These are phyloP conservation scores for Torymus auratus DNA, from an alignment of 2,888 invertebrate species.

Conservation along the genomic window DNA sequence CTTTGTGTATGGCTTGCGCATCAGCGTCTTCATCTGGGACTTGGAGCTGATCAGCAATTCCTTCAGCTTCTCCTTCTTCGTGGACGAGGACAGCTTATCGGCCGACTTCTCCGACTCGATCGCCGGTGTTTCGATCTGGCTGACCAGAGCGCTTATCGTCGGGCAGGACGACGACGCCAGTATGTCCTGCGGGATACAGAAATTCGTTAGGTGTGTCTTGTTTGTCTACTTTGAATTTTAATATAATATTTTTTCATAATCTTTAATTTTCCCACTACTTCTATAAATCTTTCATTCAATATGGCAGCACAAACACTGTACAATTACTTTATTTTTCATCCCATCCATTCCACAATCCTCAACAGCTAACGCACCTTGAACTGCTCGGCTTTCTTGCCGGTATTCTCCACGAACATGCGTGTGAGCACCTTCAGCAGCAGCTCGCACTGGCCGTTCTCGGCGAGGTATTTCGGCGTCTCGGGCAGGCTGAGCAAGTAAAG, in stretches of 20 bases:
- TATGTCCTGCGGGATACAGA: constrained; percentile 23
- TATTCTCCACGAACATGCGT: constrained; percentile 84
- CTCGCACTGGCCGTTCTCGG: constrained; percentile 86
- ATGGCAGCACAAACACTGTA: too few relatives aligned
- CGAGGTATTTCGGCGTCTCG: constrained; percentile 88
- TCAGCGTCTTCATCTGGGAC: constrained; percentile 84
- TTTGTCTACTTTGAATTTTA: too few relatives aligned
- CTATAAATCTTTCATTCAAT: too few relatives aligned
- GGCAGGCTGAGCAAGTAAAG: constrained; percentile 85
- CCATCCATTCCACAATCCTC: too few relatives aligned
- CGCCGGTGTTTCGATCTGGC: background rate
- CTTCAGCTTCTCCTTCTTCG: constrained; percentile 33
- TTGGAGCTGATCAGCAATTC: constrained; percentile 70
- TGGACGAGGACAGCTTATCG: background rate
- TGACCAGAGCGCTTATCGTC: constrained; percentile 43
- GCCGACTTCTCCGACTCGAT: background rate
- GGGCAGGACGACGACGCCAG: constrained; percentile 4
- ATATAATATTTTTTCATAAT: too few relatives aligned
- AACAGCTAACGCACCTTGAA: constrained; percentile 67
- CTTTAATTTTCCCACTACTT: too few relatives aligned
- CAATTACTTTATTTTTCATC: too few relatives aligned
- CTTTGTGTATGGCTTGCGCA: constrained; percentile 84
- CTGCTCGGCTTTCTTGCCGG: constrained; percentile 76
- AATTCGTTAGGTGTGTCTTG: too few relatives aligned
- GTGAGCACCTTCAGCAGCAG: constrained; percentile 83